Conservation (phyloP, 1,140 invertebrate genomes). For the Notospermus geniculatus region DNA sequence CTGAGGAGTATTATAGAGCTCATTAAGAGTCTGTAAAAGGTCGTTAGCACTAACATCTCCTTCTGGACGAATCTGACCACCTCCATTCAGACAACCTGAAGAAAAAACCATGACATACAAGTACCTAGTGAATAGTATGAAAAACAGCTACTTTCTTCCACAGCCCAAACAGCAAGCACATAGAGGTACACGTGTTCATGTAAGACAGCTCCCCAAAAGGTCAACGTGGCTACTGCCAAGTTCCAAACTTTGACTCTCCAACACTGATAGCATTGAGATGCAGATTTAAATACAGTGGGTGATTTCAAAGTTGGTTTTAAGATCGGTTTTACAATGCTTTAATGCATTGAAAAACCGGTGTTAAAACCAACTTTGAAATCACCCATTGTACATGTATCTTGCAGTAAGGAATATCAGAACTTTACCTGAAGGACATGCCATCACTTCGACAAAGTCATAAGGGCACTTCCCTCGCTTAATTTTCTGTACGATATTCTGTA, state of each 20-base stretch:
- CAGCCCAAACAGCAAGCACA: no score
- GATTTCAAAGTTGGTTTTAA: no score
- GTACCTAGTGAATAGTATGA: no score
- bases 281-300: background rate
- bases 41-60: slow-evolving; percentile 69
- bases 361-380: no score
- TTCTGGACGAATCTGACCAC: slow-evolving; percentile 80
- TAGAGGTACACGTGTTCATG: no score
- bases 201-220: background rate
- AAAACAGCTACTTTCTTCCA: no score
- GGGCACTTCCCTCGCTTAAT: slow-evolving; percentile 85
- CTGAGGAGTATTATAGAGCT: slow-evolving; percentile 68
- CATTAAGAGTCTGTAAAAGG: slow-evolving; percentile 68
- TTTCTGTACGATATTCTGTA: slow-evolving; percentile 98
- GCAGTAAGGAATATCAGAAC: background rate
- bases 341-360: no score
- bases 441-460: slow-evolving; percentile 96
- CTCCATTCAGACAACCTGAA: slow-evolving; percentile 90
- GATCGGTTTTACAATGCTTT: no score
- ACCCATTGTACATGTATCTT: background rate
- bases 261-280: background rate
- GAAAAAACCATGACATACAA: no score
- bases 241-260: background rate
- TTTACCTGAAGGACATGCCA: slow-evolving; percentile 94
- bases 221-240: background rate